Conservation (phyloP, 2,888 invertebrate species). For the Toxonevra muliebris region DNA sequence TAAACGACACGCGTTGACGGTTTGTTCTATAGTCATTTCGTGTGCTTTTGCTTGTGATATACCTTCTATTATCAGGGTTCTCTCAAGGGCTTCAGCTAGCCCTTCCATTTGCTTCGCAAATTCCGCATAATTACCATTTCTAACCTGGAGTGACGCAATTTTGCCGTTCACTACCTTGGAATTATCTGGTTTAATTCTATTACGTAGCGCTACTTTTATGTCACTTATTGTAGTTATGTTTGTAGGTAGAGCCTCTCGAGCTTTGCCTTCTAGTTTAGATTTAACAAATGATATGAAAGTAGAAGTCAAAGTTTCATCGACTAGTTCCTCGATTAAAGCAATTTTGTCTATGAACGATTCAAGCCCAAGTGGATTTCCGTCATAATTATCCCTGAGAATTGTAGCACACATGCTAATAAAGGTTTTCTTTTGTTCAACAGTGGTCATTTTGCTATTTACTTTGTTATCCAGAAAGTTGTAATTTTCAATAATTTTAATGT, state of each 20-base stretch:
- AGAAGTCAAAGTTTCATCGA: slow-evolving; percentile 18
- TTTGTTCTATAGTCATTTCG: slow-evolving; percentile 13
- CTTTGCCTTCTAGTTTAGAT: no score
- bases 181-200: background rate
- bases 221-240: background rate
- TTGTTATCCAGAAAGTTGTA: no score
- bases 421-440: no score
- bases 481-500: no score
- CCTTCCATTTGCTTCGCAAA: slow-evolving; percentile 2
- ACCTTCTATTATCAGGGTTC: slow-evolving; percentile 1
- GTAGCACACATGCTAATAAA: background rate
- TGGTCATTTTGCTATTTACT: no score
- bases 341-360: slow-evolving; percentile 21
- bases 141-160: background rate
- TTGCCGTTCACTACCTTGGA: background rate
- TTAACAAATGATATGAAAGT: slow-evolving; percentile 17
- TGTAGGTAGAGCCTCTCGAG: slow-evolving; percentile 22
- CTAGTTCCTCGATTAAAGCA: slow-evolving; percentile 17
- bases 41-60: slow-evolving; percentile 3
- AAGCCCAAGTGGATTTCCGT: slow-evolving; percentile 5
- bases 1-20: slow-evolving; percentile 8
- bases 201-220: slow-evolving; percentile 6
- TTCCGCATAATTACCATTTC: background rate
- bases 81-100: slow-evolving; percentile 6
- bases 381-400: slow-evolving; percentile 1